Evolutionary conservation across 2,888 invertebrate species (phyloP), one percentile per base, ranked within the genome.

Genomic region (Metalampra italica): DNA sequence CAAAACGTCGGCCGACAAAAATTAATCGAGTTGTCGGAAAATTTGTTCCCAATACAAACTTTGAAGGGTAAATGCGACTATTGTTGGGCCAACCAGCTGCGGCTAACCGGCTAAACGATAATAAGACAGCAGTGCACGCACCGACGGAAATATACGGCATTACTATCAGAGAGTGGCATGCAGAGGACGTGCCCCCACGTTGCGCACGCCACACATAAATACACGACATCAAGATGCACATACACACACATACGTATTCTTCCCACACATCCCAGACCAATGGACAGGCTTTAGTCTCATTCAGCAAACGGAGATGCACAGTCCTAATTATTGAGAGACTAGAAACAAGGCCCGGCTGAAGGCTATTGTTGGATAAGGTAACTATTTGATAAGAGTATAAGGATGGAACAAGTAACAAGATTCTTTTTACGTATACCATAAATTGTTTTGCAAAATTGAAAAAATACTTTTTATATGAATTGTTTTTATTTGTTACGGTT

Each of bases 261-360:
- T 66, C 62, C 49, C 69, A 58, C 76, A 69, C 79, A 75, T 70
- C 56, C 65, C n/a, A n/a, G 53, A 61, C 75, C 78, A 81, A 83
- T 78, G 79, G 79, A 70, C 74, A 78, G 83, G 86, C 84, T 84
- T 85, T 83, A 83, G 85, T 82, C 85, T 77, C 84, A 80, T 78
- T 91, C 79, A 72, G 78, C 74, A 75, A 75, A 75, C 77, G 71
- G 76, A 83, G 92, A 90, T 94, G 94, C 91, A 92, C 94, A 93
- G 90, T 73, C 91, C 91, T 82, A 84, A 83, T 87, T 85, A 87
- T 87, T 83, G 83, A 79, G 77, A 78, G 78, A 70, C 73, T 67
- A 70, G 71, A 62, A 73, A 70, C 76, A 73, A 70, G 66, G 62
- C 66, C 62, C 59, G 62, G 34, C 34, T 47, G 60, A n/a, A 63